A percentile compares a stretch with the other conserved stretches of the same genome.
phyloP scores from a whole-genome alignment of 1,140 invertebrate species.

The Hyles vespertilio region DNA sequence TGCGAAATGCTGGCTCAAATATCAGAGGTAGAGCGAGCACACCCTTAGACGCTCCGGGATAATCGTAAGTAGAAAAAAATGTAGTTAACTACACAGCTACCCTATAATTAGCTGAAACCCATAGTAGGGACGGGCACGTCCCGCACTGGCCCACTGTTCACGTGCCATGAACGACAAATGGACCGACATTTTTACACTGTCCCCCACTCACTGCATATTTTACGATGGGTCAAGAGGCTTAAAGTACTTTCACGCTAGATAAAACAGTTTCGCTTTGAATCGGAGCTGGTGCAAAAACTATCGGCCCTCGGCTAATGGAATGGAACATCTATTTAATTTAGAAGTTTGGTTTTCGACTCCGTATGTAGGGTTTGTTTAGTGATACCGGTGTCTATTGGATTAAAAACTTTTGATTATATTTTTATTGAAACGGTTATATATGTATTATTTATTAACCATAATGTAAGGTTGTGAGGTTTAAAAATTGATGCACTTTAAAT shows the following conservation, averaged over 20 bases:
- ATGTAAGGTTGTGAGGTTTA: too few species aligned
- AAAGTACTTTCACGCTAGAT: slow-evolving; percentile 26
- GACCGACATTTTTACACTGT: slow-evolving; percentile 17
- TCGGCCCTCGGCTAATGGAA: slow-evolving; percentile 8
- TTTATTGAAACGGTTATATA: too few species aligned
- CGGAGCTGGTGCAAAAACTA: slow-evolving; percentile 12
- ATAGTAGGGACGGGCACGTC: background rate
- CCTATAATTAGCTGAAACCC: background rate
- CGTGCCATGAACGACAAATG: slow-evolving; percentile 16
- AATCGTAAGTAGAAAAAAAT: too few species aligned
- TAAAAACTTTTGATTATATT: too few species aligned
- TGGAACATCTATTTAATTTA: slow-evolving; percentile 11
- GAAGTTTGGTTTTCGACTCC: background rate
- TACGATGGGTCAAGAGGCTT: slow-evolving; percentile 20
- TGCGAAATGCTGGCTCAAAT: too few species aligned
- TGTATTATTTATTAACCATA: too few species aligned
- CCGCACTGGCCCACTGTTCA: background rate
- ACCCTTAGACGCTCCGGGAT: too few species aligned
- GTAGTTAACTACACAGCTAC: too few species aligned
- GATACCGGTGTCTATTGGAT: background rate
- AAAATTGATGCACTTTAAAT: too few species aligned
- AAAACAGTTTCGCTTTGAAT: slow-evolving; percentile 17
- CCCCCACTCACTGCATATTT: slow-evolving; percentile 20
- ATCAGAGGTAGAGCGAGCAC: too few species aligned
- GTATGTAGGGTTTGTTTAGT: background rate